A percentile compares a stretch with the other conserved stretches of the same genome.
These are phyloP conservation scores for Leptoteleia sp. DNA, from an alignment of 1,140 invertebrate species.

Conservation along the genomic window DNA sequence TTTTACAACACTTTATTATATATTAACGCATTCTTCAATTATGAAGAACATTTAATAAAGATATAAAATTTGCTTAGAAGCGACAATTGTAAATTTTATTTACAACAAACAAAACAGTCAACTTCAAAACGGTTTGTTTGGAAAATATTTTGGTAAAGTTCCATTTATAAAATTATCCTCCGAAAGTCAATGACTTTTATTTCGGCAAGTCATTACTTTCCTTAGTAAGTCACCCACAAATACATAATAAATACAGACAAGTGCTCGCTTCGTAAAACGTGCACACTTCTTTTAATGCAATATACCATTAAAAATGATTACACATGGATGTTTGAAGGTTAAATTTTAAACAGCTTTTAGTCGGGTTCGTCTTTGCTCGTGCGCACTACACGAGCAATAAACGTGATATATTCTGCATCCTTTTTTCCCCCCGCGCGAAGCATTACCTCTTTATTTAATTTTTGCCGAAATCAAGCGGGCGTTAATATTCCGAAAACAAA, in stretches of 20 bases:
- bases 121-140: constrained; percentile 9
- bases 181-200: constrained; percentile 22
- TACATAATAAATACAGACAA: constrained; percentile 15
- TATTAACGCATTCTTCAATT: too few species aligned
- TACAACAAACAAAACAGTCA: too few species aligned
- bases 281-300: constrained; percentile 26
- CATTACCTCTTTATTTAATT: constrained; percentile 45
- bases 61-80: too few species aligned
- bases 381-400: constrained; percentile 19
- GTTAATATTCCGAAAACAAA: constrained; percentile 21
- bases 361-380: constrained; percentile 12
- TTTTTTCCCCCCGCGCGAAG: constrained; percentile 15
- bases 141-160: constrained; percentile 1
- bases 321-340: constrained; percentile 25
- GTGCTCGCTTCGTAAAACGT: constrained; percentile 13
- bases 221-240: constrained; percentile 11
- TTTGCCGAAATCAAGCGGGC: constrained; percentile 18
- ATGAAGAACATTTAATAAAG: too few species aligned
- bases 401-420: constrained; percentile 35
- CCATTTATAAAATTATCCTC: constrained; percentile 9
- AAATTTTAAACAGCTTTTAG: constrained; percentile 45
- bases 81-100: too few species aligned
- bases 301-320: constrained; percentile 36
- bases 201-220: constrained; percentile 27
- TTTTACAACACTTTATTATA: too few species aligned